Evolutionary conservation across 30 jellyfish, hydroid and myxozoan species (phyloP).

Genomic region (Aurelia aurita complex sp. Pacific): DNA sequence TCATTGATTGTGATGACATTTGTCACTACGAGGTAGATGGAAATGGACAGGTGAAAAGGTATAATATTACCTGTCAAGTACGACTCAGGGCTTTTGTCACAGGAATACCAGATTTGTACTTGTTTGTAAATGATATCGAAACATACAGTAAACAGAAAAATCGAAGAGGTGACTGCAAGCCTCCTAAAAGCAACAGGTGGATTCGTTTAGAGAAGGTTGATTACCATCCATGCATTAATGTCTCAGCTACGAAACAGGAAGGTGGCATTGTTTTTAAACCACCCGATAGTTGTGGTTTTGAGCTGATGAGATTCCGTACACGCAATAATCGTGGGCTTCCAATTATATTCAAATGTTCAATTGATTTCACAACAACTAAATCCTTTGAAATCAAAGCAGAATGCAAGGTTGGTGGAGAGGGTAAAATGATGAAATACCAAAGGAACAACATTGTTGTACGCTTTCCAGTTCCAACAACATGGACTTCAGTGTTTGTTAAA

Average conservation of each 20-base stretch:
- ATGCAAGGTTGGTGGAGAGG: constrained; percentile 64
- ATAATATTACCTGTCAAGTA: constrained; percentile 76
- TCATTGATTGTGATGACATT: constrained; percentile 87
- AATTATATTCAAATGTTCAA: constrained; percentile 49
- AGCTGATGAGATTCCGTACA: constrained; percentile 77
- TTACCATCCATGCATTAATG: constrained; percentile 88
- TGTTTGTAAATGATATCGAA: constrained; percentile 68
- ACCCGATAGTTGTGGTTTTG: constrained; percentile 97
- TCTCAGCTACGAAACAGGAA: constrained; percentile 21
- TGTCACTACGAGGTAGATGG: constrained; percentile 89
- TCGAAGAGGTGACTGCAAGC: constrained; percentile 37
- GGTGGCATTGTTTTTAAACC: constrained; percentile 88
- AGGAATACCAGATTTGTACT: constrained; percentile 65
- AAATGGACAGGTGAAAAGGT: constrained; percentile 69
- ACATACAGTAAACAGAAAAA: constrained; percentile 43
- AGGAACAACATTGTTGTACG: constrained; percentile 65
- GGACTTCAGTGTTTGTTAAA: constrained; percentile 82
- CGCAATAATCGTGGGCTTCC: constrained; percentile 53
- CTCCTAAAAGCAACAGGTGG: constrained; percentile 57
- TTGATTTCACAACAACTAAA: constrained; percentile 64
- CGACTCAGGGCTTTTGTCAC: constrained; percentile 76
- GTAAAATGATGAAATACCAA: constrained; percentile 42
- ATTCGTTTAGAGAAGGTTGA: constrained; percentile 55
- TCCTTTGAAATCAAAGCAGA: constrained; percentile 83
- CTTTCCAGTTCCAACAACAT: constrained; percentile 77